Percentiles rank a stretch among this genome's conserved stretches.
These are phyloP conservation scores for Sarcoramphus papa DNA, from an alignment of 2,797 vertebrate species.

Conservation along the genomic window DNA sequence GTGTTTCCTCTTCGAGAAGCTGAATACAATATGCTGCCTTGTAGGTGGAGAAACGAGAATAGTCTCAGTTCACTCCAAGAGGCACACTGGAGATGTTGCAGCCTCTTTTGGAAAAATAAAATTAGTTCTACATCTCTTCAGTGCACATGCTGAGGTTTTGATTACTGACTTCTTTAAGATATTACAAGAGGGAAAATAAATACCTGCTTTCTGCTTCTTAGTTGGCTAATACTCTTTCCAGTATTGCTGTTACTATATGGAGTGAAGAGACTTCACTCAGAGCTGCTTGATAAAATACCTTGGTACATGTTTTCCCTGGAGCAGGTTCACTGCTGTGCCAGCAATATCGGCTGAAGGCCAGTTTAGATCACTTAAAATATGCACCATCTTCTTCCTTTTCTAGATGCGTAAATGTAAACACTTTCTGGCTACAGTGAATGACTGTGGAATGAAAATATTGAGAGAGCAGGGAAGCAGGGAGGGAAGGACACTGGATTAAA, in stretches of 20 bases:
- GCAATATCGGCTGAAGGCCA: slow-evolving; percentile 15
- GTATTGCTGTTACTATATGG: not conserved
- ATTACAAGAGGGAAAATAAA: not conserved
- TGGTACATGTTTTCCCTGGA: not conserved
- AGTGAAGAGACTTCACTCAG: slow-evolving; percentile 7
- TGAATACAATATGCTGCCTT: not conserved
- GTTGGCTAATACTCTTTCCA: not conserved
- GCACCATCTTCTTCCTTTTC: not conserved
- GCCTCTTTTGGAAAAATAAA: slow-evolving; percentile 13
- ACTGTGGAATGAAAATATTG: not conserved
- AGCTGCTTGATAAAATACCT: slow-evolving; percentile 49
- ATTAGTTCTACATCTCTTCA: slow-evolving; percentile 1
- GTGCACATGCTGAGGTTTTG: slow-evolving; percentile 18
- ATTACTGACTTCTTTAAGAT: not conserved
- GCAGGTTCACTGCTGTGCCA: slow-evolving; percentile 8
- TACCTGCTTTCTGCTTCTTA: not conserved
- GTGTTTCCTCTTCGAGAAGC: not conserved
- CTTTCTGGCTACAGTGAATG: not conserved
- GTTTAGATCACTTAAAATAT: slow-evolving; percentile 42
- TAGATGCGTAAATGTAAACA: not conserved
- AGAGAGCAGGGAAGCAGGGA: not conserved
- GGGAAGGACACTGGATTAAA: not conserved
- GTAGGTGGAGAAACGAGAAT: not conserved
- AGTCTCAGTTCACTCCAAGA: not conserved
- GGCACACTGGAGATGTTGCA: not conserved